phyloP scores from a whole-genome alignment of 2,888 invertebrate species.

The Ametastegia equiseti region DNA sequence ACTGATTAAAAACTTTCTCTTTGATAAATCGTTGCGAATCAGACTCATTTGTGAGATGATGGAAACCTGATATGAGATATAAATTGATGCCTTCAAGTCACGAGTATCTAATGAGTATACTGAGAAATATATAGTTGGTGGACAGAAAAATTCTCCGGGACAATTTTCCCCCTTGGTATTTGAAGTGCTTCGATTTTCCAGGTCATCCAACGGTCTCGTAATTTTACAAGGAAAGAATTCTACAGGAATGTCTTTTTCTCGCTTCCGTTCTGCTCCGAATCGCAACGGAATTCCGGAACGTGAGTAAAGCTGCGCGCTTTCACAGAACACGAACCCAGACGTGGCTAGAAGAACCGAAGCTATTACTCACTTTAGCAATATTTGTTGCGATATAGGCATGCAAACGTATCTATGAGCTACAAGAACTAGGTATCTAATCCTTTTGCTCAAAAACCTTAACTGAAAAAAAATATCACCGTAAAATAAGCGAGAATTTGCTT shows the following conservation, averaged over 20 bases:
- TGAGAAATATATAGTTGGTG: neutral
- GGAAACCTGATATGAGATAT: too few species aligned
- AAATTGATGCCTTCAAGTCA: too few species aligned
- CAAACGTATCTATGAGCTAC: neutral
- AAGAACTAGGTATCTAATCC: neutral
- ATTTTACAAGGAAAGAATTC: conserved; percentile 29
- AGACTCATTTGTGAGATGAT: too few species aligned
- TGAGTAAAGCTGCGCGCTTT: neutral
- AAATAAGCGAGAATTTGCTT: too few species aligned
- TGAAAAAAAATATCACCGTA: neutral
- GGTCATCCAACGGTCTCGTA: neutral
- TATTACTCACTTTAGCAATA: neutral
- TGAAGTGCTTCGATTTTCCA: conserved; percentile 13
- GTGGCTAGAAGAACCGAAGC: neutral
- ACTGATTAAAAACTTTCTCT: neutral
- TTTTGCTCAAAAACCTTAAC: neutral
- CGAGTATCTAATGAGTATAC: neutral
- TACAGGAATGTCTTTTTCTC: conserved; percentile 29
- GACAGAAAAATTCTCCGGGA: neutral
- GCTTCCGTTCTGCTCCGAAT: conserved; percentile 34
- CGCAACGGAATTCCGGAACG: conserved; percentile 32
- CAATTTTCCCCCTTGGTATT: neutral
- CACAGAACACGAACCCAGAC: neutral
- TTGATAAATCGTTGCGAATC: neutral
- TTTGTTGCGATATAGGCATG: neutral